A percentile compares a stretch with the other conserved stretches of the same genome.
phyloP scores from a whole-genome alignment of 2,888 invertebrate genomes.

The Villa cingulata region DNA sequence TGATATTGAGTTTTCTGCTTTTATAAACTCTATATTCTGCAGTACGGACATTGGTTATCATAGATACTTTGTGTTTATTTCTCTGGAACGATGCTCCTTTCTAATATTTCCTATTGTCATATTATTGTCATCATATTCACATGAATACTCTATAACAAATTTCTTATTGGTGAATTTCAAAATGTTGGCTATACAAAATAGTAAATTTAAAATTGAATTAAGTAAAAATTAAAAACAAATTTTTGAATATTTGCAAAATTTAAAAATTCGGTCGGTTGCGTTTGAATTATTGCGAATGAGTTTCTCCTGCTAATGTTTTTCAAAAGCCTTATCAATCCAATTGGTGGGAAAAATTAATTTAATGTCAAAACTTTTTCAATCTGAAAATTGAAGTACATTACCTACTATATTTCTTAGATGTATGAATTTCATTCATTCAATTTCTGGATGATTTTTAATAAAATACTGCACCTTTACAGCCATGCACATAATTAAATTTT shows the following conservation, averaged over 20 bases:
- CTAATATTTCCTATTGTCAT: too few species aligned
- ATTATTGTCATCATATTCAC: too few species aligned
- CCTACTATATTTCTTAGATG: constrained; percentile 3
- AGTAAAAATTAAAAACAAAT: constrained; percentile 3
- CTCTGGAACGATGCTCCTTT: too few species aligned
- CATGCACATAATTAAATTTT: constrained; percentile 7
- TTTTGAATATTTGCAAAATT: constrained; percentile 5
- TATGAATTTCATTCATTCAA: constrained; percentile 6
- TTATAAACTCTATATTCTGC: too few species aligned
- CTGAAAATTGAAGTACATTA: constrained; percentile 16
- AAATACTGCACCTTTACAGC: constrained; percentile 7
- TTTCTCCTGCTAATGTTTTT: constrained; percentile 3
- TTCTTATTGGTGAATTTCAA: constrained; percentile 1
- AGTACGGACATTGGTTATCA: too few species aligned
- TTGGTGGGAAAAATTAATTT: constrained; percentile 8
- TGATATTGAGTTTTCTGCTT: too few species aligned
- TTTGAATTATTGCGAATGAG: constrained; percentile 4
- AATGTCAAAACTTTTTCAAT: constrained; percentile 36
- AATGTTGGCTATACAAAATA: constrained; percentile 2
- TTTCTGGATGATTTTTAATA: constrained; percentile 4
- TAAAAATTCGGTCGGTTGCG: constrained; percentile 2
- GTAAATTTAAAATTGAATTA: too few species aligned
- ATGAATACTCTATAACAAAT: neutral
- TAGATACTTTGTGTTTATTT: too few species aligned
- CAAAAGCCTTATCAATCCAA: constrained; percentile 2